Evolutionary conservation across 2,797 vertebrate species (phyloP).

Genomic region (Enteromius viviparus): DNA sequence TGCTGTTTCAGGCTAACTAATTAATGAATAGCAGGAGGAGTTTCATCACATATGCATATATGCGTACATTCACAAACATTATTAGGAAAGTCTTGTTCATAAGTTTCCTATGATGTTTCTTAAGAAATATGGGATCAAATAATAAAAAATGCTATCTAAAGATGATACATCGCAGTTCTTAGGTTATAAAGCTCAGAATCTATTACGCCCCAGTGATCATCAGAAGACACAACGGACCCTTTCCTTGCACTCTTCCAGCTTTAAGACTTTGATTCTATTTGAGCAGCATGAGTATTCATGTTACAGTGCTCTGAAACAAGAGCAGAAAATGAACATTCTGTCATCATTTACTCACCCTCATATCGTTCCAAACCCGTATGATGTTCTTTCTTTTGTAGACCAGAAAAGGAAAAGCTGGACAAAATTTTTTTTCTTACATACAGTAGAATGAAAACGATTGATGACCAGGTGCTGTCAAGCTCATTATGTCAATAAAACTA

Average conservation of each 20-base stretch:
- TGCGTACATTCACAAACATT: not conserved
- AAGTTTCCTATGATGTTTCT: not conserved
- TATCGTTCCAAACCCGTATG: not conserved
- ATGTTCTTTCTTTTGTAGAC: slow-evolving; percentile 1
- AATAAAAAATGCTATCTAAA: not conserved
- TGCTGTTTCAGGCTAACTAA: slow-evolving; percentile 11
- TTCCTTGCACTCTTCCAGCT: slow-evolving; percentile 65
- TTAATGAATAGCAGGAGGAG: not conserved
- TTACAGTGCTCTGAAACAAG: slow-evolving; percentile 50
- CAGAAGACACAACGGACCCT: slow-evolving; percentile 61
- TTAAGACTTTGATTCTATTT: slow-evolving; percentile 62
- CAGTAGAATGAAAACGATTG: not conserved
- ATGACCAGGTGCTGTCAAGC: not conserved
- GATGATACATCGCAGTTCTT: not conserved
- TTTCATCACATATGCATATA: not conserved
- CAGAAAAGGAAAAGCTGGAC: not conserved
- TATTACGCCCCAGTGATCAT: slow-evolving; percentile 58
- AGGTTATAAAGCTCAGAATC: slow-evolving; percentile 20
- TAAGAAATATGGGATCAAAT: not conserved
- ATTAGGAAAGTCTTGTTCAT: not conserved
- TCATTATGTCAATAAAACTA: not conserved
- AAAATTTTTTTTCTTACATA: not conserved
- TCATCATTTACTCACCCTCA: slow-evolving; percentile 19
- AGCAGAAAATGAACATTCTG: slow-evolving; percentile 43
- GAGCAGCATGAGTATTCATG: slow-evolving; percentile 57